Conservation (phyloP, 2,113 vertebrate species). For the Speoplatyrhinus poulsoni region DNA sequence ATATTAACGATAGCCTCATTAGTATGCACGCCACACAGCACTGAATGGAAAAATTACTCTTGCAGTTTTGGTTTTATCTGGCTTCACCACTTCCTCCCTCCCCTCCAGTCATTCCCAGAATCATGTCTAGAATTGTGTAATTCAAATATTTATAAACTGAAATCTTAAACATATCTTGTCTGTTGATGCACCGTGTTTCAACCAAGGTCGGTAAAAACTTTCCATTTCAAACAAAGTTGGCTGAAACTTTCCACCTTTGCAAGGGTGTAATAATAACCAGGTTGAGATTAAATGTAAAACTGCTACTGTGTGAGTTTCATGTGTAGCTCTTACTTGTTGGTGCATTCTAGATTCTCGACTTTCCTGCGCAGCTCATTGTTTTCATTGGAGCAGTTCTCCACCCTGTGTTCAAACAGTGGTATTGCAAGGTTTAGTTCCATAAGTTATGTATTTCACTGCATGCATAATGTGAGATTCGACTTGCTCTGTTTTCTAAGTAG, state of each 20-base stretch:
- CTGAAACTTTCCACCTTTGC: too few relatives aligned
- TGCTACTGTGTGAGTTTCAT: too few relatives aligned
- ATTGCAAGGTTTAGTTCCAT: conserved; percentile 44
- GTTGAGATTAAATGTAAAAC: too few relatives aligned
- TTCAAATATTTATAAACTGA: too few relatives aligned
- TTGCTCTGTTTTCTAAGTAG: background rate
- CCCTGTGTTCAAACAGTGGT: conserved; percentile 77
- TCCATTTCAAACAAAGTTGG: too few relatives aligned
- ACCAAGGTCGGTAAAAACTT: too few relatives aligned
- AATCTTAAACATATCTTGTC: too few relatives aligned
- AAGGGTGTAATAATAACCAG: too few relatives aligned
- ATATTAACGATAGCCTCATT: conserved; percentile 48
- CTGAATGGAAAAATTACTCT: background rate
- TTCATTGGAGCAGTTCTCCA: conserved; percentile 95
- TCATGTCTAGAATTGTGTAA: too few relatives aligned
- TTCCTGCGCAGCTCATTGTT: conserved; percentile 94
- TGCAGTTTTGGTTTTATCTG: background rate
- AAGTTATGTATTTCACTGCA: background rate
- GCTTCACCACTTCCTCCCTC: too few relatives aligned
- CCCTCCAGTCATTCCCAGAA: too few relatives aligned
- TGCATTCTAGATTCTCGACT: conserved; percentile 92
- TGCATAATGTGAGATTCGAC: background rate
- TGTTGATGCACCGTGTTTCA: too few relatives aligned
- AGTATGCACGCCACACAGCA: conserved; percentile 23
- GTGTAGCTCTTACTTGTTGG: conserved; percentile 84